These are phyloP conservation scores for Cardiocondyla obscurior DNA, from an alignment of 1,140 invertebrate genomes.

Conservation along the genomic window DNA sequence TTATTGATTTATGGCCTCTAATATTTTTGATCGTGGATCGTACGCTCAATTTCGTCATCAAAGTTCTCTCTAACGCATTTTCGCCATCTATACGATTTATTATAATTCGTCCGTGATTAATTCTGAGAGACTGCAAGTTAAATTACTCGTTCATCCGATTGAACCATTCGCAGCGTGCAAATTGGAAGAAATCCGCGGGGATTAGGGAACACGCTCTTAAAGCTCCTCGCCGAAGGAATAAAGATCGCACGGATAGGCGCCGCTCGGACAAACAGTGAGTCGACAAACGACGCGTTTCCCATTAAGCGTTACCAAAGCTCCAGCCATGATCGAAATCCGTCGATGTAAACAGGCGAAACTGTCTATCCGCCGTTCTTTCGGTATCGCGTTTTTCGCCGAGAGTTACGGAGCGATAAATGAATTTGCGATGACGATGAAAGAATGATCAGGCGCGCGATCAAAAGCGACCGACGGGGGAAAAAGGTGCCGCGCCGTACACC, in stretches of 20 bases:
- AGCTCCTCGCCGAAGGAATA: neutral
- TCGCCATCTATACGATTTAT: neutral
- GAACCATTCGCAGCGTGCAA: neutral
- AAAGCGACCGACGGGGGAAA: conserved; percentile 16
- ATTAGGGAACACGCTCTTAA: neutral
- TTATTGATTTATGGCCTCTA: neutral
- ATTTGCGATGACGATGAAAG: conserved; percentile 25
- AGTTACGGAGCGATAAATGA: neutral
- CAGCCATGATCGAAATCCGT: conserved; percentile 3
- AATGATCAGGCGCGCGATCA: conserved; percentile 13
- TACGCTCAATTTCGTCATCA: neutral
- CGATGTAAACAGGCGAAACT: conserved; percentile 15
- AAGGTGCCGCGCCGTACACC: neutral
- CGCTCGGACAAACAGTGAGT: neutral
- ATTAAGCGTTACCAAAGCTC: conserved; percentile 25
- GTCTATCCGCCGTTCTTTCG: neutral
- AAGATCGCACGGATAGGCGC: neutral
- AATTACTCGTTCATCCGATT: no score
- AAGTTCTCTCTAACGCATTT: neutral
- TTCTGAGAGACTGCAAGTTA: no score
- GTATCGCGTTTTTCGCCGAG: neutral
- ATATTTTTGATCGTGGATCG: neutral
- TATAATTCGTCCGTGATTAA: neutral
- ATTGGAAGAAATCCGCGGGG: neutral
- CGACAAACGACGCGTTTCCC: conserved; percentile 24